These are phyloP conservation scores for Zenarchopterus dispar DNA, from an alignment of 2,797 vertebrate genomes.

Conservation along the genomic window DNA sequence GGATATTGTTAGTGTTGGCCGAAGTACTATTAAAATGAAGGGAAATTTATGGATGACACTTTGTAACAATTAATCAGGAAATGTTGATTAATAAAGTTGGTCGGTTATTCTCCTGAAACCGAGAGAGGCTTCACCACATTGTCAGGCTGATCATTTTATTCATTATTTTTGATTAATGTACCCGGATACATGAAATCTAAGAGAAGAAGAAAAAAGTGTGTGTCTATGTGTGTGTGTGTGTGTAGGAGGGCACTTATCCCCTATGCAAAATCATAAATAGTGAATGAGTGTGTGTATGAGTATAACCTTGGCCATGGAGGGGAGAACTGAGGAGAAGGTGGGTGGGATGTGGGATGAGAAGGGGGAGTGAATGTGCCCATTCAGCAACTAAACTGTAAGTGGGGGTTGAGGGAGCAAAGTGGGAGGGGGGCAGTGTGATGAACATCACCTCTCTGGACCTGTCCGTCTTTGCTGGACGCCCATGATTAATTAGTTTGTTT, in stretches of 20 bases:
- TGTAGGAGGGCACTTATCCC: conserved; percentile 77
- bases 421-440: conserved; percentile 85
- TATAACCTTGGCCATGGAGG: conserved; percentile 94
- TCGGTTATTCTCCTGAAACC: conserved; percentile 98
- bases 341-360: conserved; percentile 62
- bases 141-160: conserved; percentile 99
- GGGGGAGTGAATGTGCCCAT: conserved; percentile 84
- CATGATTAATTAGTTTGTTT: conserved; percentile 99
- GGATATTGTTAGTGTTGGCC: conserved; percentile 99
- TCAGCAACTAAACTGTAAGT: conserved; percentile 91
- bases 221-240: background rate
- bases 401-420: conserved; percentile 92
- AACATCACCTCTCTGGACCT: conserved; percentile 96
- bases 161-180: conserved; percentile 99
- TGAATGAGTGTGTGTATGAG: conserved; percentile 94
- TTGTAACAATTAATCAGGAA: conserved; percentile 98
- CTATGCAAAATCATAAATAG: conserved; percentile 99
- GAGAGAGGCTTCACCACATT: conserved; percentile 91
- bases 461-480: conserved; percentile 90
- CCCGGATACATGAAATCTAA: conserved; percentile 93
- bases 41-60: conserved; percentile 96
- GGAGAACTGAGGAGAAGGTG: conserved; percentile 86
- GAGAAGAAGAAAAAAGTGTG: conserved; percentile 54
- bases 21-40: conserved; percentile 96
- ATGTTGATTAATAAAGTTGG: conserved; percentile 99